Conservation (phyloP, 2,113 vertebrate species). For the Malurus alboscapulatus region DNA sequence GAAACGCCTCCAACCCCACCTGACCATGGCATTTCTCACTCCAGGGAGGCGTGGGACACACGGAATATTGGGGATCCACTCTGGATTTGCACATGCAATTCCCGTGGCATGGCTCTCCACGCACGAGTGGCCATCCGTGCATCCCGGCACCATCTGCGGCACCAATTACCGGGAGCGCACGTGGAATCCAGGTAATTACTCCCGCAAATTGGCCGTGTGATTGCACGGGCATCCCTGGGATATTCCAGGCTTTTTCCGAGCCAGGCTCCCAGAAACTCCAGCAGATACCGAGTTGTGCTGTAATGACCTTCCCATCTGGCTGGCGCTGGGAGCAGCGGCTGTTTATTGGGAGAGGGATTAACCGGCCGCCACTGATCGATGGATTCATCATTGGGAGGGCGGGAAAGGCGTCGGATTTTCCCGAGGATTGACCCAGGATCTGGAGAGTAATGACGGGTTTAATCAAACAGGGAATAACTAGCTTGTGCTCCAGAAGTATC, state of each 20-base stretch:
- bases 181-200: not conserved
- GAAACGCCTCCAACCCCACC: not conserved
- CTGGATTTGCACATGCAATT: fast-evolving
- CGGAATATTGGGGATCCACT: fast-evolving
- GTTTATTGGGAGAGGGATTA: not conserved
- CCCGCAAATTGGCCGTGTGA: constrained; percentile 38
- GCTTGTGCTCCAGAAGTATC: not conserved
- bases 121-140: not conserved
- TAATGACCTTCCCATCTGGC: constrained; percentile 3
- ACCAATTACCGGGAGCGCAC: constrained; percentile 2
- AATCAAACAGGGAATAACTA: not conserved
- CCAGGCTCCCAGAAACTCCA: not conserved
- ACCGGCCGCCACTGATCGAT: not conserved
- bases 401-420: not conserved
- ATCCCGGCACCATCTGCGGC: not conserved
- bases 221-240: constrained; percentile 35
- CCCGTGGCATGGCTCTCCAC: not conserved
- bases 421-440: not conserved
- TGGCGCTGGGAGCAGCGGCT: not conserved
- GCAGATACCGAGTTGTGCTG: not conserved
- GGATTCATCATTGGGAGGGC: constrained; percentile 31
- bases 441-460: not conserved
- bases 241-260: not conserved
- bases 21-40: fast-evolving
- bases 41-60: fast-evolving